phyloP scores from a whole-genome alignment of 1,140 invertebrate species.

The Calephelis nemesis region DNA sequence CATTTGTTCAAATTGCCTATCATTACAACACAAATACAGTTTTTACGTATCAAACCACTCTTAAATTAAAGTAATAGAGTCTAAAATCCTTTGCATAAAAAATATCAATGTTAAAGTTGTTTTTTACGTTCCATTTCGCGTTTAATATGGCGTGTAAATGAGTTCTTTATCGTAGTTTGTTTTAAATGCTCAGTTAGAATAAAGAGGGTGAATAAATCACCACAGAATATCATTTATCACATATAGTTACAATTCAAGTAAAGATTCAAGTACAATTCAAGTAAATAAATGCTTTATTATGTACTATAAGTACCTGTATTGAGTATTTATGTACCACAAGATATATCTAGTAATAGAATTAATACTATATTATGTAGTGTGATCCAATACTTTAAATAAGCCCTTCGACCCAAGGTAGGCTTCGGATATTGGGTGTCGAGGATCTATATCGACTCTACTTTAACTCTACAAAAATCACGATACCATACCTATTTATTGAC shows the following conservation, averaged over 20 bases:
- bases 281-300: too few relatives aligned
- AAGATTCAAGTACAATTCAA: too few relatives aligned
- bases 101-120: slow-evolving; percentile 35
- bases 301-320: too few relatives aligned
- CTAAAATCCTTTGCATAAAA: slow-evolving; percentile 28
- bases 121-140: slow-evolving; percentile 67
- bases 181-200: slow-evolving; percentile 64
- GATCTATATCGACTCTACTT: too few relatives aligned
- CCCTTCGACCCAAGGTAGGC: too few relatives aligned
- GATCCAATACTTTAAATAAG: too few relatives aligned
- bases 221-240: neutral
- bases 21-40: slow-evolving; percentile 35
- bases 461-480: too few relatives aligned
- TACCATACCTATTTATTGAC: too few relatives aligned
- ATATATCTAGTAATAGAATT: too few relatives aligned
- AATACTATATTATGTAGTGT: too few relatives aligned
- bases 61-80: slow-evolving; percentile 29
- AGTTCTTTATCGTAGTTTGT: slow-evolving; percentile 73
- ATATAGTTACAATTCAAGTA: neutral
- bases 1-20: slow-evolving; percentile 72
- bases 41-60: slow-evolving; percentile 24
- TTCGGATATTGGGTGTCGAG: too few relatives aligned
- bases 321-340: too few relatives aligned
- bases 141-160: slow-evolving; percentile 74
- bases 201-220: slow-evolving; percentile 68